Percentiles rank a stretch among this genome's conserved stretches.
These are phyloP conservation scores for Chroicocephalus ridibundus DNA, from an alignment of 2,113 vertebrate species.

Conservation along the genomic window DNA sequence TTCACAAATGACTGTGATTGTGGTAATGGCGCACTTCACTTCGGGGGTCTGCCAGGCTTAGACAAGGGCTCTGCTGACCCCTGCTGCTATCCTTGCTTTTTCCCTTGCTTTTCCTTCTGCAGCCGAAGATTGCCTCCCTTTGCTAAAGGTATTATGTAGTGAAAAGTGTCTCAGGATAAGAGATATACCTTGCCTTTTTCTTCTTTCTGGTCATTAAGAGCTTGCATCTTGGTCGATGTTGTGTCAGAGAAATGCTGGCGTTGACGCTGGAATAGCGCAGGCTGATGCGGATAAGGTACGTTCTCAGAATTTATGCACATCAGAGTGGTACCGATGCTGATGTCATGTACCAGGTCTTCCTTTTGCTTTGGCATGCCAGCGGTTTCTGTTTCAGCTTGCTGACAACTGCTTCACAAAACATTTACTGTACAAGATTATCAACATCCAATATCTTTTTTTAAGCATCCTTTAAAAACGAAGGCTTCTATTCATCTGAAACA, in stretches of 20 bases:
- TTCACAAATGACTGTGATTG: background rate
- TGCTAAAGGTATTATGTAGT: background rate
- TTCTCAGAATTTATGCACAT: background rate
- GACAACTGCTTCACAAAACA: background rate
- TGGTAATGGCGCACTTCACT: background rate
- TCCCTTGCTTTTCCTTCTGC: background rate
- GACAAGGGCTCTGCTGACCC: conserved; percentile 48
- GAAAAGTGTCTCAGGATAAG: background rate
- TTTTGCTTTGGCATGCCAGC: background rate
- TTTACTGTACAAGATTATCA: background rate
- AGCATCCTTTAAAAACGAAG: background rate
- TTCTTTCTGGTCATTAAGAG: background rate
- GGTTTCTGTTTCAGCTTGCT: background rate
- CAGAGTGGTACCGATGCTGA: background rate
- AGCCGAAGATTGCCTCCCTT: background rate
- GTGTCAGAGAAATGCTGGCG: background rate
- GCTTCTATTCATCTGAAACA: background rate
- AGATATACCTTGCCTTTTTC: background rate
- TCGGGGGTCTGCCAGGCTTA: background rate
- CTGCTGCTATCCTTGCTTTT: conserved; percentile 25
- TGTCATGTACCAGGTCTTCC: background rate
- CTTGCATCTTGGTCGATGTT: background rate
- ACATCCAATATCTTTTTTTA: background rate
- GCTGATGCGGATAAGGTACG: background rate
- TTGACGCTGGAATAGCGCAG: background rate